Evolutionary conservation across 1,140 invertebrate species (phyloP).

Genomic region (Magallana ariakensis): DNA sequence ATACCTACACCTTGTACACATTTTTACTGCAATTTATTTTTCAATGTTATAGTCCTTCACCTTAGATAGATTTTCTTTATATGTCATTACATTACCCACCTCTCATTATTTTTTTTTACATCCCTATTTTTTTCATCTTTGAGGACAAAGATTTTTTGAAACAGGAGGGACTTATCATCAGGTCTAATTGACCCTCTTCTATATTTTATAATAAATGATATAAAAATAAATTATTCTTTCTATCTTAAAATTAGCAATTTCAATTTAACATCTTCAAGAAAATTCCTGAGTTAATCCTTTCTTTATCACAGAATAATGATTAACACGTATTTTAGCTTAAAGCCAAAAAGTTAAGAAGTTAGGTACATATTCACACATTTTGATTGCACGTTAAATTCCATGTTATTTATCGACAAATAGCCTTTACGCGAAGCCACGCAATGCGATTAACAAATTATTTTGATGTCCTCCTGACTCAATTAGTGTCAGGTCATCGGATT

Average conservation of each 20-base stretch:
- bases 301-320: not conserved
- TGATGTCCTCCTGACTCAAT: not conserved
- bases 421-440: not conserved
- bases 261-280: not conserved
- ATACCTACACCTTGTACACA: too few relatives aligned
- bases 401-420: not conserved
- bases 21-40: too few relatives aligned
- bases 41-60: not conserved
- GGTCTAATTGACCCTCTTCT: not conserved
- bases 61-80: not conserved
- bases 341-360: constrained; percentile 8
- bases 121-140: not conserved
- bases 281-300: not conserved
- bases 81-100: not conserved
- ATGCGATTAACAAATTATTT: not conserved
- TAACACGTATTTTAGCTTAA: not conserved
- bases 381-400: not conserved
- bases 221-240: not conserved
- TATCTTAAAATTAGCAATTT: not conserved
- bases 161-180: constrained; percentile 7
- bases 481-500: not conserved
- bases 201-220: not conserved
- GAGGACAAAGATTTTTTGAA: constrained; percentile 8
- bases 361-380: constrained; percentile 6
- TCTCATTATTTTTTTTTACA: not conserved